Percentiles rank a stretch among this genome's conserved stretches.
These are phyloP conservation scores for Pseudanteris insignis DNA, from an alignment of 2,888 invertebrate species.

Conservation along the genomic window DNA sequence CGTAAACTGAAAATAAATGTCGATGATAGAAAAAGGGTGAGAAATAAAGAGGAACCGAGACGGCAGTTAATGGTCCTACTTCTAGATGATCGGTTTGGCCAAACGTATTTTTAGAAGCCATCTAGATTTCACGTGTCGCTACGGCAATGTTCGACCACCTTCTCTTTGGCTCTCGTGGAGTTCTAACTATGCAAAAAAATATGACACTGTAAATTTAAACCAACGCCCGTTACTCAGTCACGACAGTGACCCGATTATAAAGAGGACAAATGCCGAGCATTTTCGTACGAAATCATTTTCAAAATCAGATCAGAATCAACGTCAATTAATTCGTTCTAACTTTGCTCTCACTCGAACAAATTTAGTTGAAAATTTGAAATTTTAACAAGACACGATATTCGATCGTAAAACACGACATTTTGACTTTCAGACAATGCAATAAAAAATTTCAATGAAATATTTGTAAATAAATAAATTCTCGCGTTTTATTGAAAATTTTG, in stretches of 20 bases:
- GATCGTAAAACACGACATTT: no score
- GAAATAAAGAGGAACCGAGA: no score
- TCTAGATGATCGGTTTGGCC: constrained; percentile 58
- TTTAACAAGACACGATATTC: no score
- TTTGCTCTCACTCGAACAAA: no score
- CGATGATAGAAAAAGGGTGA: no score
- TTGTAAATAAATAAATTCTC: no score
- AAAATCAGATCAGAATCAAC: background rate
- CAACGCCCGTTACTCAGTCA: constrained; percentile 29
- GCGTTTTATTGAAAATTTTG: no score
- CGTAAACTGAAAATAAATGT: constrained; percentile 37
- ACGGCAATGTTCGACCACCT: constrained; percentile 38
- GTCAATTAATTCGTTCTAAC: no score
- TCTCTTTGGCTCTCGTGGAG: constrained; percentile 38
- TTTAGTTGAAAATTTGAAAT: no score
- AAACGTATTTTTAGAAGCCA: constrained; percentile 61
- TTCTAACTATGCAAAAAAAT: constrained; percentile 40
- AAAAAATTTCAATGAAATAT: no score
- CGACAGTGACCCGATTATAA: constrained; percentile 51
- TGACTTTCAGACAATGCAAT: no score
- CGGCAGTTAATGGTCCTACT: constrained; percentile 43
- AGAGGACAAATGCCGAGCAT: constrained; percentile 38
- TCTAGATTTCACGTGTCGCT: constrained; percentile 54
- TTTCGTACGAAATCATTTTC: constrained; percentile 11
- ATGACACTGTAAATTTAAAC: constrained; percentile 42